phyloP scores from a whole-genome alignment of 2,888 invertebrate genomes.

The Parasteatoda lunata region DNA sequence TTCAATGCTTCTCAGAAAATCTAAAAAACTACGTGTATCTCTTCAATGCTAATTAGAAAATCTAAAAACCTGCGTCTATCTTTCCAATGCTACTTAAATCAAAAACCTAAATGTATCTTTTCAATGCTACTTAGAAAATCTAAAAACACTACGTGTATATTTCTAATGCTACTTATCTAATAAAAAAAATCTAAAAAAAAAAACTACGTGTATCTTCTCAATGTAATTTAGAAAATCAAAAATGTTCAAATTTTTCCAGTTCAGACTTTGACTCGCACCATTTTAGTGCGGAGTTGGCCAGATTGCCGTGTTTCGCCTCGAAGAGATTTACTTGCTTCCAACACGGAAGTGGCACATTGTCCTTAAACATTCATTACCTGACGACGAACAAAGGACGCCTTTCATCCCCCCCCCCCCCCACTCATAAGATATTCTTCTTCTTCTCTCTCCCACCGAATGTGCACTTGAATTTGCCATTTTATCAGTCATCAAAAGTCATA shows the following conservation, averaged over 20 bases:
- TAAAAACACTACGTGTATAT: no score
- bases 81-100: no score
- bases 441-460: conserved; percentile 4
- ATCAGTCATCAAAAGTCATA: background rate
- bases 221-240: no score
- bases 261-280: conserved; percentile 2
- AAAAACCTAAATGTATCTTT: no score
- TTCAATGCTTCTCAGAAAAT: no score
- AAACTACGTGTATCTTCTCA: no score
- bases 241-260: background rate
- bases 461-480: background rate
- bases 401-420: conserved; percentile 18
- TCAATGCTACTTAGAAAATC: no score
- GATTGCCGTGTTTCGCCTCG: conserved; percentile 49
- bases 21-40: no score
- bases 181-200: no score
- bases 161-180: no score
- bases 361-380: conserved; percentile 67
- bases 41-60: no score
- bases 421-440: conserved; percentile 3
- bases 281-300: conserved; percentile 7
- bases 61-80: no score
- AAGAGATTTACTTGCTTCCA: conserved; percentile 59
- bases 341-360: conserved; percentile 50
- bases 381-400: conserved; percentile 48